Conservation (phyloP, 2,797 vertebrate species). For the Caiman crocodilus region DNA sequence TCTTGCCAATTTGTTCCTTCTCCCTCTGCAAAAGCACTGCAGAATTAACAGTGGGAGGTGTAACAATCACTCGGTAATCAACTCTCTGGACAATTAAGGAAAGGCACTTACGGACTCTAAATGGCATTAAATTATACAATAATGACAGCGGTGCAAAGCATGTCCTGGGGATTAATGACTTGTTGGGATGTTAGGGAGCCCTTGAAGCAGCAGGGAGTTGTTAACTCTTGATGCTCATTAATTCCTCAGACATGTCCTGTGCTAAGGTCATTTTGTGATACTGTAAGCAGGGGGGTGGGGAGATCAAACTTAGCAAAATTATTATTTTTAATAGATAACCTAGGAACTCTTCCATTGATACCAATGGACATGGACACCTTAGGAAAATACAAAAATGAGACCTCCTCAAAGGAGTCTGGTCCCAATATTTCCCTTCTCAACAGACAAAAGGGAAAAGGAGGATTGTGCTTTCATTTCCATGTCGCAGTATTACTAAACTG, state of each 20-base stretch:
- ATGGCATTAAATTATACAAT: not conserved
- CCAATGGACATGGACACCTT: not conserved
- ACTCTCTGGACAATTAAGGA: not conserved
- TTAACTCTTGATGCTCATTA: not conserved
- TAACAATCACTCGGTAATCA: not conserved
- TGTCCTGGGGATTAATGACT: not conserved
- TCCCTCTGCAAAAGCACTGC: not conserved
- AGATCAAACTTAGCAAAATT: not conserved
- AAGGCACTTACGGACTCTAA: not conserved
- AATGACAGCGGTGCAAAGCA: not conserved
- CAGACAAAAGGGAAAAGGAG: not conserved
- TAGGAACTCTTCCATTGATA: not conserved
- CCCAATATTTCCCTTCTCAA: not conserved
- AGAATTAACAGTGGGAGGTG: not conserved
- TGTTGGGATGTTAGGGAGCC: not conserved
- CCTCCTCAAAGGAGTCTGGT: not conserved
- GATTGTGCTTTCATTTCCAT: not conserved
- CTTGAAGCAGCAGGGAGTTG: not conserved
- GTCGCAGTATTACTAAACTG: not conserved
- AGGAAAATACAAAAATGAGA: not conserved
- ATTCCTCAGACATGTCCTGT: not conserved
- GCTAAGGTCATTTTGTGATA: not conserved
- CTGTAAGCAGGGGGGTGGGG: not conserved
- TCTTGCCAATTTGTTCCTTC: not conserved
- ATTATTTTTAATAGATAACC: not conserved